Base-by-base conservation (phyloP, 2,888 invertebrate species). In the Diarsia dahlii region DNA sequence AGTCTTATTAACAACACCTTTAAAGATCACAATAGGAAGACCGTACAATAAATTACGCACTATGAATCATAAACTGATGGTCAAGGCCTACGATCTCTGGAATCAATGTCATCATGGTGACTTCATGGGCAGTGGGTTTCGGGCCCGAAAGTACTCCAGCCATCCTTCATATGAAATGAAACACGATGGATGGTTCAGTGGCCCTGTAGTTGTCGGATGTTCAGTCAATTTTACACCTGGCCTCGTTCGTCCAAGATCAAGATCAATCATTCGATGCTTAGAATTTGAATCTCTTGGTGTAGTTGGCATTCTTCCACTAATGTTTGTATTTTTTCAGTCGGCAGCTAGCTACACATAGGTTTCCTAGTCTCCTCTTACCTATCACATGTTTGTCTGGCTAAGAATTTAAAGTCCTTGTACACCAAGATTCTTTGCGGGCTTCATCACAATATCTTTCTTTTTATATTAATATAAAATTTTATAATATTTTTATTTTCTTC, bases 61-160 rank as follows among this genome's bases (percentile, higher is more conserved):
- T 54, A 45, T 83, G 69, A 82, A 79, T 82, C 82, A 74, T 64
- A 71, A 74, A n/a, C 48, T 67, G 10, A 69, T 67, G 58, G 48
- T 54, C 71, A 60, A 34, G 65, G 46, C 13, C 39, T 69, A 45
- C 45, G 50, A 45, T 71, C 63, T 75, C 15, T 18, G 52, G 62
- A 62, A 64, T 71, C 54, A 78, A 68, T 68, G 34, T 46, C 20
- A 52, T 56, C 23, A 34, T 45, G 34, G n/a, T 56, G 18, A 45
- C 45, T 45, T 4, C 45, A 13, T 18, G 46, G 8, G 5, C 18
- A 28, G n/a, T 68, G 12, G 28, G 45, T 28, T 46, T 66, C 20
- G 66, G 15, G 18, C 8, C 6, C 8, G n/a, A 6, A 3, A 62
- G 4, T n/a, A 15, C 23, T 46, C 8, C 20, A 63, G 48, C 3